phyloP scores from a whole-genome alignment of 2,797 vertebrate genomes.

The Bradypodion ventrale region DNA sequence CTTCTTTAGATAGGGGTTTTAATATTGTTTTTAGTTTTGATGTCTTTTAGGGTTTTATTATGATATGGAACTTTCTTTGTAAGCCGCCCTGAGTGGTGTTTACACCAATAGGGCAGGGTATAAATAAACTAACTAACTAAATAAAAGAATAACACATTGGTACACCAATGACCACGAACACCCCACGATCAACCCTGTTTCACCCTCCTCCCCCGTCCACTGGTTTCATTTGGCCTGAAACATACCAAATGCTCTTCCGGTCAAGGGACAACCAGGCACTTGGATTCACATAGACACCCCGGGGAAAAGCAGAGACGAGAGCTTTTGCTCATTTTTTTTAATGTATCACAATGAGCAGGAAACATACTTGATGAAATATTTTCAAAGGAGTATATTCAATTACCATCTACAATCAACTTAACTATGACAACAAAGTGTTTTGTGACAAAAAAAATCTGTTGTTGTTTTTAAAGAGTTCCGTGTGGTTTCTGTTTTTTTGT shows the following conservation, averaged over 20 bases:
- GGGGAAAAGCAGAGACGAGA: slow-evolving; percentile 68
- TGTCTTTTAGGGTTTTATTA: no score
- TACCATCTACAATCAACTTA: slow-evolving; percentile 99
- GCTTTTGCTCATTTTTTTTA: slow-evolving; percentile 98
- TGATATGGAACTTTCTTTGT: no score
- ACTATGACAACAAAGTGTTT: slow-evolving; percentile 99
- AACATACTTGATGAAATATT: slow-evolving; percentile 99
- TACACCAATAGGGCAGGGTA: no score
- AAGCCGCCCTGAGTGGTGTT: no score
- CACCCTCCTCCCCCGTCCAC: background rate
- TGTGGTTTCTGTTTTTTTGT: slow-evolving; percentile 86
- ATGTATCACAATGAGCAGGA: slow-evolving; percentile 99
- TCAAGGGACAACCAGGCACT: background rate
- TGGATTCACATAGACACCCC: slow-evolving; percentile 38
- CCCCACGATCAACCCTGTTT: background rate
- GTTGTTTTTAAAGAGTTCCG: slow-evolving; percentile 97
- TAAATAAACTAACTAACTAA: no score
- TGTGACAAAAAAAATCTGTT: slow-evolving; percentile 98
- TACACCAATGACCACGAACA: background rate
- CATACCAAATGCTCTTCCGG: fast-evolving
- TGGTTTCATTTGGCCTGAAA: background rate
- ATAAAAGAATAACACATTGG: background rate
- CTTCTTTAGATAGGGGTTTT: no score
- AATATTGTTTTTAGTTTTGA: no score
- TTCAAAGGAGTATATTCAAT: slow-evolving; percentile 99